A percentile compares a stretch with the other conserved stretches of the same genome.
These are phyloP conservation scores for Gonatopus flavifemur DNA, from an alignment of 1,140 invertebrate species.

Conservation along the genomic window DNA sequence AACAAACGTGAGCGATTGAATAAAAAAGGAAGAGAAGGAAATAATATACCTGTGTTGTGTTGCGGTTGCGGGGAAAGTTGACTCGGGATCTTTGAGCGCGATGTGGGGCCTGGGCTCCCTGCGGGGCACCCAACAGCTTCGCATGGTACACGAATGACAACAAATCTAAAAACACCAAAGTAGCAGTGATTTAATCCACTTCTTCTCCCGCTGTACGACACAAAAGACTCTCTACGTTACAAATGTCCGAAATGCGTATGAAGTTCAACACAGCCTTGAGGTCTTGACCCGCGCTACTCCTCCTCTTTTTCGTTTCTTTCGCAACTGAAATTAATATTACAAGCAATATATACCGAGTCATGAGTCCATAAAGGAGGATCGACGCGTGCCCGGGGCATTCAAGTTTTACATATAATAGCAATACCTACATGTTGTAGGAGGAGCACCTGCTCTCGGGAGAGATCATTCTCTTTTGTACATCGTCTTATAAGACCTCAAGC, in stretches of 20 bases:
- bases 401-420: constrained; percentile 34
- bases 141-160: constrained; percentile 41
- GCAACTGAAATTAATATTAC: constrained; percentile 25
- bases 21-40: constrained; percentile 1
- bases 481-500: no score
- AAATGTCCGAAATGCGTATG: constrained; percentile 23
- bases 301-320: neutral
- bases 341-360: constrained; percentile 8
- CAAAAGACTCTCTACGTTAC: no score
- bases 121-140: constrained; percentile 30
- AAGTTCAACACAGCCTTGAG: constrained; percentile 17
- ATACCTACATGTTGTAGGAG: constrained; percentile 10
- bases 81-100: constrained; percentile 37
- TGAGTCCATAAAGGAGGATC: neutral
- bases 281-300: constrained; percentile 6
- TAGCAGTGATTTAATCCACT: constrained; percentile 19
- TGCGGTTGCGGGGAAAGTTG: constrained; percentile 3
- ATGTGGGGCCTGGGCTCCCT: constrained; percentile 34
- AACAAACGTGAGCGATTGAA: neutral
- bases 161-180: constrained; percentile 35
- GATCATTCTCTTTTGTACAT: no score
- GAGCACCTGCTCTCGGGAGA: constrained; percentile 23
- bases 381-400: constrained; percentile 19
- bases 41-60: constrained; percentile 9
- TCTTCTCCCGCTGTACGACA: no score